Evolutionary conservation across 2,113 vertebrate genomes (phyloP).

Genomic region (Trinectes maculatus): DNA sequence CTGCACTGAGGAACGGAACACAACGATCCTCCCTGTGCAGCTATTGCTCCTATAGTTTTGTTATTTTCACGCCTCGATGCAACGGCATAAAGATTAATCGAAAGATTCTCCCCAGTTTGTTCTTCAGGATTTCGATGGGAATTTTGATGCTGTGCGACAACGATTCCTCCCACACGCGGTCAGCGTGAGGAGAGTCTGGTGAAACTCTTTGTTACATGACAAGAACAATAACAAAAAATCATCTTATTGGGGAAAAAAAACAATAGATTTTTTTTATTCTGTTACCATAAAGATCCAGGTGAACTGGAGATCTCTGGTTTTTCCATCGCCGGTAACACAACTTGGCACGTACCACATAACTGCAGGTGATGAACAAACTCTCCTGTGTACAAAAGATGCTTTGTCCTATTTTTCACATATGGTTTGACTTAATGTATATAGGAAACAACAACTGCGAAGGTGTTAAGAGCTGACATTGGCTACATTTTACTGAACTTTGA

Average conservation of each 20-base stretch:
- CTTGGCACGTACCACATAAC: not conserved
- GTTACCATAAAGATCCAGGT: not conserved
- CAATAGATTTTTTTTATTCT: conserved; percentile 4
- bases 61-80: conserved; percentile 30
- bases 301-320: not conserved
- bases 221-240: conserved; percentile 14
- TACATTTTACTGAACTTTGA: too few relatives aligned
- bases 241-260: conserved; percentile 7
- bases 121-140: conserved; percentile 26
- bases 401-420: not conserved
- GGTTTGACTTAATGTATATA: not conserved
- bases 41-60: conserved; percentile 41
- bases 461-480: too few relatives aligned
- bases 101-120: conserved; percentile 52
- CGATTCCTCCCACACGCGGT: conserved; percentile 23
- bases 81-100: conserved; percentile 13
- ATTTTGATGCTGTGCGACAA: conserved; percentile 26
- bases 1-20: conserved; percentile 52
- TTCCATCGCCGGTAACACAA: not conserved
- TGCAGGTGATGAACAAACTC: not conserved
- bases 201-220: conserved; percentile 11
- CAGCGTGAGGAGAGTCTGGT: conserved; percentile 7
- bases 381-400: not conserved
- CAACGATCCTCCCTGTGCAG: conserved; percentile 53
- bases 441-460: too few relatives aligned